Evolutionary conservation across 23 tunicate species (phyloP), one percentile per base, ranked within the genome.

Genomic region (Corella eumyota): DNA sequence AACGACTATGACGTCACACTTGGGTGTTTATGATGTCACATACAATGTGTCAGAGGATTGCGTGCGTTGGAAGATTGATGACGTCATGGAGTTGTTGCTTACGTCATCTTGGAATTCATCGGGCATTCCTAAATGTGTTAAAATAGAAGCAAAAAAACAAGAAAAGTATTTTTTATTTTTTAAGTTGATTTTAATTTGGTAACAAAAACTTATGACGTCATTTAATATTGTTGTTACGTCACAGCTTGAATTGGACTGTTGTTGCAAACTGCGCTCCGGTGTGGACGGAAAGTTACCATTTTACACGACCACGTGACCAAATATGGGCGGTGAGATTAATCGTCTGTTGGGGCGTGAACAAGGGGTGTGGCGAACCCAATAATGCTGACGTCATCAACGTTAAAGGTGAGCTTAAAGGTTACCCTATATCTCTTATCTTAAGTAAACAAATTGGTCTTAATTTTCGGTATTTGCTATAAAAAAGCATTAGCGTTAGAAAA

Each of bases 31-130:
- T 52, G 63, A 56, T 63, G 40, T 68, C 62, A 33, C 30, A 9
- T 68, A 68, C 34, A 37, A 68, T 34, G 61, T 56, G 51, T 54
- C 62, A 17, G 34, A 36, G 22, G 74, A 63, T 54, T 62, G 67
- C 67, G 63, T 68, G 5, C 49, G 56, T 3, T 68, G 74, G 74
- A 31, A 27, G 11, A 24, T 56, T 17, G 50, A 34, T n/a, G 28
- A 25, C 17, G 29, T 23, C 26, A 23, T 52, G 3, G 63, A 55
- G 29, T 22, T 54, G 22, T 27, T 11, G 5, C 25, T 55, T 5
- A 4, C 38, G 30, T 35, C 62, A 51, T 5, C 55, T 4, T 55
- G 74, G 74, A 56, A 54, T 21, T 68, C 63, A 2, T 34, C 36
- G 28, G 27, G 30, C 20, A 31, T 68, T 6, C 63, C 62, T 25